Evolutionary conservation across 2,888 invertebrate genomes (phyloP), one percentile per base, ranked within the genome.

Genomic region (Habroteleia sp.): DNA sequence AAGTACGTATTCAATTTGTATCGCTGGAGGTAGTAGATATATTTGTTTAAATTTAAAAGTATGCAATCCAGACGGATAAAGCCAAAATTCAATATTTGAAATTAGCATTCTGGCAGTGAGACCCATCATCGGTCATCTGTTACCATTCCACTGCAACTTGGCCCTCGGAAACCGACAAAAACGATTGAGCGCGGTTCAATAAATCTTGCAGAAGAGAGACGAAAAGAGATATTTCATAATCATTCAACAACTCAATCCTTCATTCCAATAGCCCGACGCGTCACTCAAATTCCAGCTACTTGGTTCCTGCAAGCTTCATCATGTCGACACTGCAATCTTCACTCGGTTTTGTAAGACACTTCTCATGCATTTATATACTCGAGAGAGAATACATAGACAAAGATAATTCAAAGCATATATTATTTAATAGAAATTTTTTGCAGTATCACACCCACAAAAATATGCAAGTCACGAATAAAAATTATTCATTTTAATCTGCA

Each of bases 241-340:
- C 66, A 66, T 66, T 66, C 54, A 66, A 56, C 66, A 46, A 46
- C 66, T 66, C 54, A 66, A 66, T 66, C 54, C 17, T 52, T 66
- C 66, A 56, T 66, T 66, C 66, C 27, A 16, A 50, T 63, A 50
- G 63, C 37, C 20, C 10, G 39, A 35, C 39, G 29, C 31, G 37
- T 54, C 65, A 65, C 54, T 65, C 52, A 65, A 54, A 65, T 44
- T 52, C 52, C 42, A 33, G 42, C 31, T 52, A 52, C 44, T 44
- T 54, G 35, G 8, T 63, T 41, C 23, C 13, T 35, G 39, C 41
- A 50, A 42, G 25, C 33, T 41, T 39, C 41, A 31, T 39, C 41
- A 41, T 25, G 41, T 31, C 14, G 25, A 31, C 23, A 35, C 27
- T 46, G 37, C 35, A 29, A 35, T 10, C 5, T 48, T 31, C 10